Percentiles rank a stretch among this genome's conserved stretches.
phyloP scores from a whole-genome alignment of 53 echinoderm and acorn worm genomes.

The Paracentrotus lividus region DNA sequence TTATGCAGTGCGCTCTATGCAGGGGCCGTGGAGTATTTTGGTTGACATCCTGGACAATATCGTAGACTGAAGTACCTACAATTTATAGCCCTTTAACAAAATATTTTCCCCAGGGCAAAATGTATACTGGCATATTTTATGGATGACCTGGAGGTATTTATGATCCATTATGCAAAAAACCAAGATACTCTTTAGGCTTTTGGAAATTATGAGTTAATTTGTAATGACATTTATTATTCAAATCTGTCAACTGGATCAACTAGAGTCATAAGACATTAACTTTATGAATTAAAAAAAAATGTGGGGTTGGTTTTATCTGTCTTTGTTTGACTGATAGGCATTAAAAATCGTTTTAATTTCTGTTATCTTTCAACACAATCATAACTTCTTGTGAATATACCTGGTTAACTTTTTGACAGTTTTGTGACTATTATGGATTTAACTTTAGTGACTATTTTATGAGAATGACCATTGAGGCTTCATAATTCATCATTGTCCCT shows the following conservation, averaged over 20 bases:
- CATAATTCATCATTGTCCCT: too few relatives aligned
- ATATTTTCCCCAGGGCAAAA: not conserved
- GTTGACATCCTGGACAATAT: too few relatives aligned
- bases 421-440: not conserved
- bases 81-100: not conserved
- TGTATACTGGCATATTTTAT: not conserved
- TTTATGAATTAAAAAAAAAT: not conserved
- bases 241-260: not conserved
- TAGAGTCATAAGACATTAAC: too few relatives aligned
- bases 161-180: not conserved
- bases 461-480: conserved; percentile 11
- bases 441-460: not conserved
- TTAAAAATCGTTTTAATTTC: not conserved
- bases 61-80: not conserved
- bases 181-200: not conserved
- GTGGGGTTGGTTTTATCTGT: not conserved
- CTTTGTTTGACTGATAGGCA: not conserved
- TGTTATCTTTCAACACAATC: not conserved
- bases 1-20: too few relatives aligned
- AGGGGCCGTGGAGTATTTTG: too few relatives aligned
- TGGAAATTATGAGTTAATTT: not conserved
- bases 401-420: not conserved
- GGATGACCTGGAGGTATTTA: not conserved
- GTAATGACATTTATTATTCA: conserved; percentile 9
- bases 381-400: not conserved